Evolutionary conservation across 2,888 invertebrate genomes (phyloP).

Genomic region (Eupithecia pulchellata): DNA sequence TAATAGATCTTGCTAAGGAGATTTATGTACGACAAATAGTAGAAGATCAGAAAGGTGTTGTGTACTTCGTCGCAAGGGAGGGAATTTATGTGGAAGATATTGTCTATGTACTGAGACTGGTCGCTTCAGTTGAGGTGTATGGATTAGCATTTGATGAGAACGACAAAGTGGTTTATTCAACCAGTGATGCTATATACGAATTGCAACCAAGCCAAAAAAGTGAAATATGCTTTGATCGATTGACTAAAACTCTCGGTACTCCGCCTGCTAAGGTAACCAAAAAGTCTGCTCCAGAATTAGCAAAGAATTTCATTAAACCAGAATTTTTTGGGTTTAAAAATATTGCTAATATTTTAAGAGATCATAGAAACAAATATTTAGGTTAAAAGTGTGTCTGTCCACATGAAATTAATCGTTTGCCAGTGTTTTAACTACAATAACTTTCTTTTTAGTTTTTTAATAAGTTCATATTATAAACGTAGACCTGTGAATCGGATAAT

Average conservation of each 20-base stretch:
- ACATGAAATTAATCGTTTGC: background rate
- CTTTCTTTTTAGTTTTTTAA: background rate
- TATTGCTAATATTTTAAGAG: background rate
- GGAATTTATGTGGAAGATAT: conserved; percentile 57
- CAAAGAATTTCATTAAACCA: background rate
- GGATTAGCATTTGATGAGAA: conserved; percentile 70
- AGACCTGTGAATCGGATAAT: background rate
- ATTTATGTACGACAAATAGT: conserved; percentile 63
- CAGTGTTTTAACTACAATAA: background rate
- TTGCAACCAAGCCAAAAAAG: background rate
- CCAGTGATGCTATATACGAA: conserved; percentile 40
- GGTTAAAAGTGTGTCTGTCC: background rate
- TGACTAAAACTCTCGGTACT: background rate
- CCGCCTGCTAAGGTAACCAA: background rate
- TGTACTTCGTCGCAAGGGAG: conserved; percentile 64
- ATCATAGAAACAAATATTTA: background rate
- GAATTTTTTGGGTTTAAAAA: background rate
- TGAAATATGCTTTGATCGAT: background rate
- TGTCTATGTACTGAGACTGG: conserved; percentile 60
- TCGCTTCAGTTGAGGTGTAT: conserved; percentile 62
- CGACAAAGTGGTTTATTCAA: conserved; percentile 67
- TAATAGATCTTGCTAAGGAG: conserved; percentile 60
- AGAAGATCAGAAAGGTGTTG: conserved; percentile 69
- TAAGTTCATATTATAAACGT: background rate
- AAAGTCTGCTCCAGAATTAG: background rate